phyloP scores from a whole-genome alignment of 2,797 vertebrate species.

The Arremon aurantiirostris region DNA sequence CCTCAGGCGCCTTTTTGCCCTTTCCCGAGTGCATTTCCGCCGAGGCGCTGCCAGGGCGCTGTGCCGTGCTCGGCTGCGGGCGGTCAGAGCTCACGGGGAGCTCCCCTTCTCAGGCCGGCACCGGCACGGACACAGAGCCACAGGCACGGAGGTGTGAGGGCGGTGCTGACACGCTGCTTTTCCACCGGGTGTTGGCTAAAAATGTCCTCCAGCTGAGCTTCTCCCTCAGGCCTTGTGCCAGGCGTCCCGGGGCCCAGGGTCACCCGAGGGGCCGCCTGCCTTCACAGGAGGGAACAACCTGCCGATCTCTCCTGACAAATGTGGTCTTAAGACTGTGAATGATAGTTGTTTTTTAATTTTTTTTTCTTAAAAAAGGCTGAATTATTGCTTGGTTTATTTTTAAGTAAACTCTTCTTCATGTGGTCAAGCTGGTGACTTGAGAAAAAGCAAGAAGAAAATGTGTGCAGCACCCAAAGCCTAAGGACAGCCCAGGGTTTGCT shows the following conservation, averaged over 20 bases:
- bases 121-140: accelerated
- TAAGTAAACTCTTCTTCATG: background rate
- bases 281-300: accelerated
- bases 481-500: background rate
- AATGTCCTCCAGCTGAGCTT: accelerated
- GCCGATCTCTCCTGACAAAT: accelerated
- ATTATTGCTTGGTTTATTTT: background rate
- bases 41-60: accelerated
- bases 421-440: background rate
- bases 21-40: accelerated
- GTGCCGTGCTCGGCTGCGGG: accelerated
- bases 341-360: background rate
- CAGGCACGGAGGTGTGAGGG: accelerated
- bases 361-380: background rate
- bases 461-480: accelerated
- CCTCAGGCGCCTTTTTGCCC: accelerated
- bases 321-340: background rate
- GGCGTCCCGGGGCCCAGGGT: too few species aligned
- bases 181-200: accelerated
- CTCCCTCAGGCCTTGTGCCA: background rate
- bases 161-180: accelerated
- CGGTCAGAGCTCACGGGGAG: accelerated
- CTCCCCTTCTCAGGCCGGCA: accelerated
- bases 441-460: background rate
- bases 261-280: background rate